Conservation (phyloP, 1,140 invertebrate species). For the Melanaphis sacchari region DNA sequence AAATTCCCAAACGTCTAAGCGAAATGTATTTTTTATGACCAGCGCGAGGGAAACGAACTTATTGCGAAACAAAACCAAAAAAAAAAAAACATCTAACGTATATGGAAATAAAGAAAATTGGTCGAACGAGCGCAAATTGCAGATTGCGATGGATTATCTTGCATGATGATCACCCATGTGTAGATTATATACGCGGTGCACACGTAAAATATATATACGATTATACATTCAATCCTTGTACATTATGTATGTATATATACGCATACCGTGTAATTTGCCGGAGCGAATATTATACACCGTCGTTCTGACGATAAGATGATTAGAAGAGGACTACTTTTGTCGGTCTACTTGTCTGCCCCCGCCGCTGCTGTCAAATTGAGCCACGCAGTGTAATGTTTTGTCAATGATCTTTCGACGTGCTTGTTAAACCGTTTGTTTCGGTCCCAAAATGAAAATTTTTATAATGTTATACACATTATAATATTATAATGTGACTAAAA, state of each 20-base stretch:
- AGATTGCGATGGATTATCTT: conserved; percentile 39
- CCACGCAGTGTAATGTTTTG: neutral
- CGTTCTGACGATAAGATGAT: conserved; percentile 21
- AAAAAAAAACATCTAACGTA: neutral
- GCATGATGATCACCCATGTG: conserved; percentile 31
- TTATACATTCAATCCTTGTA: neutral
- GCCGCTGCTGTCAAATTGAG: neutral
- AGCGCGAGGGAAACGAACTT: conserved; percentile 27
- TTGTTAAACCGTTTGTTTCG: conserved; percentile 49
- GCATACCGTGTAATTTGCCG: conserved; percentile 36
- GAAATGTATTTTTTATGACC: neutral
- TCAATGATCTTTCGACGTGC: conserved; percentile 54
- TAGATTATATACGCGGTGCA: neutral
- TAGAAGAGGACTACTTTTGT: conserved; percentile 7
- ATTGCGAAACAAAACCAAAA: neutral
- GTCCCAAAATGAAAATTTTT: neutral
- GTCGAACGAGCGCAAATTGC: conserved; percentile 26
- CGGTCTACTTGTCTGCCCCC: conserved; percentile 21
- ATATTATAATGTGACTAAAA: neutral
- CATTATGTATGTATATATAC: neutral
- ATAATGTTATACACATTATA: conserved; percentile 14
- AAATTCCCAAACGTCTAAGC: conserved; percentile 45
- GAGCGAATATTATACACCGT: conserved; percentile 14
- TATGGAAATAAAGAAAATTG: neutral
- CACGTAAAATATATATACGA: neutral